Evolutionary conservation across 2,113 vertebrate species (phyloP).

Genomic region (Malurus alboscapulatus): DNA sequence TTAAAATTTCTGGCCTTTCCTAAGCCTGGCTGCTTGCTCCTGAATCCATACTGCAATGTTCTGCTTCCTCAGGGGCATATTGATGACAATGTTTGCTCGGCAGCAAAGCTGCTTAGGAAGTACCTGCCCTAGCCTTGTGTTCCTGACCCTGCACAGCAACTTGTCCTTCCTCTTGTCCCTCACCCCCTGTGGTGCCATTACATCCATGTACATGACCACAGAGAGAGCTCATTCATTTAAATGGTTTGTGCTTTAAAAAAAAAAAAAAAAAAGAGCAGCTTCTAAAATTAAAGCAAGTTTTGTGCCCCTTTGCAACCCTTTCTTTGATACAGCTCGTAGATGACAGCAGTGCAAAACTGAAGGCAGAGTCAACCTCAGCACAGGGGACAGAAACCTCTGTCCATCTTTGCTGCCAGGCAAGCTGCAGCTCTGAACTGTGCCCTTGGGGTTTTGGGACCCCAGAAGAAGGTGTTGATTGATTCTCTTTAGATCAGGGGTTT

Average conservation of each 20-base stretch:
- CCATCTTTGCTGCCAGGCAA: not conserved
- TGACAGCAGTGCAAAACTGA: not conserved
- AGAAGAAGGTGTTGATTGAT: constrained; percentile 1
- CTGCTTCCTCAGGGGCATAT: not conserved
- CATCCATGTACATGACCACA: not conserved
- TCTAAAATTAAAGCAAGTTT: not conserved
- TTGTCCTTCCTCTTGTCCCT: not conserved
- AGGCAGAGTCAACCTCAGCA: not conserved
- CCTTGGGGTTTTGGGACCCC: not conserved
- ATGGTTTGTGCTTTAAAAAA: not conserved
- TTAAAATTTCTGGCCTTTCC: not conserved
- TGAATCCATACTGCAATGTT: not conserved
- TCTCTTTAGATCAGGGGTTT: not conserved
- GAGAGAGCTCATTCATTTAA: not conserved
- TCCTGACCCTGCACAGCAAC: not conserved
- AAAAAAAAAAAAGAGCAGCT: not conserved
- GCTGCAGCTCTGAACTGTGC: not conserved
- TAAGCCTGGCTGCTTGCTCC: not conserved
- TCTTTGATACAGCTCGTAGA: not conserved
- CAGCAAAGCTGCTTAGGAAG: not conserved
- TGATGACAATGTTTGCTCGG: not conserved
- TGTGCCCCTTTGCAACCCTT: not conserved
- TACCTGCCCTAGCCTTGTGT: not conserved
- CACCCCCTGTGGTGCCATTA: not conserved
- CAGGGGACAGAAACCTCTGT: not conserved